phyloP scores from a whole-genome alignment of 2,888 invertebrate genomes.

The Ischnura elegans region DNA sequence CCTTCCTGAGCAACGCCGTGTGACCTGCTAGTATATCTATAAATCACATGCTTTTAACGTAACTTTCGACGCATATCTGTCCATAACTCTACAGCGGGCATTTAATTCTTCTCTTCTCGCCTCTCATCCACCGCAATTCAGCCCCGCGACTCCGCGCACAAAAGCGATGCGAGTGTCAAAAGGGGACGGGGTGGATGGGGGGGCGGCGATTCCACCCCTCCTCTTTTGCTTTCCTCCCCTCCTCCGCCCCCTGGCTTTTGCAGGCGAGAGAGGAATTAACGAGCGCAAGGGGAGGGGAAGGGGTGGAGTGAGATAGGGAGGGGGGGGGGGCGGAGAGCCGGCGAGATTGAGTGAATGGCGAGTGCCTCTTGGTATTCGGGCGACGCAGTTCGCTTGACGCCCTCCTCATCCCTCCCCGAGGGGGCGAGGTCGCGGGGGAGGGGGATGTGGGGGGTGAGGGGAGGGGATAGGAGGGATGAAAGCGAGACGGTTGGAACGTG shows the following conservation, averaged over 20 bases:
- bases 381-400: not conserved
- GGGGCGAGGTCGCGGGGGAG: not conserved
- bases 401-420: not conserved
- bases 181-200: not conserved
- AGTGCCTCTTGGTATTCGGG: slow-evolving; percentile 31
- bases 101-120: too few relatives aligned
- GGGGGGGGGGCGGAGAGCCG: not conserved
- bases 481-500: not conserved
- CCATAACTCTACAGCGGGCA: too few relatives aligned
- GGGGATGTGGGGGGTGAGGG: not conserved
- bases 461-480: not conserved
- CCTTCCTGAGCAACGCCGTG: too few relatives aligned
- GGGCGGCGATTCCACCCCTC: too few relatives aligned
- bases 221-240: too few relatives aligned
- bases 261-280: slow-evolving; percentile 2
- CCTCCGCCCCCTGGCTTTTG: not conserved
- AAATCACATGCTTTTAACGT: too few relatives aligned
- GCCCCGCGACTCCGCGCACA: not conserved
- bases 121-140: too few relatives aligned
- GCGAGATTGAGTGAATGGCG: slow-evolving; percentile 35
- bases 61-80: too few relatives aligned
- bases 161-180: not conserved
- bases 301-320: not conserved
- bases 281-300: not conserved
- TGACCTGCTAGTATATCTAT: too few relatives aligned